Evolutionary conservation across 2,113 vertebrate genomes (phyloP), one percentile per base, ranked within the genome.

Genomic region (Scopus umbretta): DNA sequence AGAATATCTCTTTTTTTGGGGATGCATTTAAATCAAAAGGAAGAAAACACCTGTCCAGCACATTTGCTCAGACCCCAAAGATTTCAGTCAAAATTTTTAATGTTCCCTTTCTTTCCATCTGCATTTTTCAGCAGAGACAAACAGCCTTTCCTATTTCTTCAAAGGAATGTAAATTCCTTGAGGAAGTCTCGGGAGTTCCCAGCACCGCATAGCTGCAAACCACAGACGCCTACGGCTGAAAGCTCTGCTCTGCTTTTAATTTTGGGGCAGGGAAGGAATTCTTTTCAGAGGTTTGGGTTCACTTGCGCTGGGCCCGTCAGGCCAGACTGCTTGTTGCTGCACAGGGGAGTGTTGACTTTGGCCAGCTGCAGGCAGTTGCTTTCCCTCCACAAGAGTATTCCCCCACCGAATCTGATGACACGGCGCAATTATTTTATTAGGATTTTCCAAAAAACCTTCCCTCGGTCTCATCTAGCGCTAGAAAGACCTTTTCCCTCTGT

Each of bases 91-190:
- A 43, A 68, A 40, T 17, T 80, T 50, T 93, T 81, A 59, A 90
- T 86, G 85, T 91, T 84, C 87, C 68, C 93, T 95, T 88, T 92
- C 71, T 95, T 93, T 88, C 88, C 92, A 71, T 93, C 56, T 91
- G 83, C 94, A 58, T 91, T 94, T 95, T 94, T 91, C 95, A 92
- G 71, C 95, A 13, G 93, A 97, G 96, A 96, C 91, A 87, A 90
- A 85, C 93, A 97, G 94, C 94, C 90, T 94, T 94, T 96, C 95
- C 94, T 90, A 94, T 91, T 95, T 96, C 97, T 98, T 97, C 96
- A 97, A 97, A 98, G 94, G 96, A 97, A 92, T 92, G 94, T 95
- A 93, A 96, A 96, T 97, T 96, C 96, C 97, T 97, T 93, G 88
- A 93, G 97, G 96, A 92, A 97, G 96, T 73, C 90, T 95, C 95